These are phyloP conservation scores for Urocolius indicus DNA, from an alignment of 2,113 vertebrate species.

Conservation along the genomic window DNA sequence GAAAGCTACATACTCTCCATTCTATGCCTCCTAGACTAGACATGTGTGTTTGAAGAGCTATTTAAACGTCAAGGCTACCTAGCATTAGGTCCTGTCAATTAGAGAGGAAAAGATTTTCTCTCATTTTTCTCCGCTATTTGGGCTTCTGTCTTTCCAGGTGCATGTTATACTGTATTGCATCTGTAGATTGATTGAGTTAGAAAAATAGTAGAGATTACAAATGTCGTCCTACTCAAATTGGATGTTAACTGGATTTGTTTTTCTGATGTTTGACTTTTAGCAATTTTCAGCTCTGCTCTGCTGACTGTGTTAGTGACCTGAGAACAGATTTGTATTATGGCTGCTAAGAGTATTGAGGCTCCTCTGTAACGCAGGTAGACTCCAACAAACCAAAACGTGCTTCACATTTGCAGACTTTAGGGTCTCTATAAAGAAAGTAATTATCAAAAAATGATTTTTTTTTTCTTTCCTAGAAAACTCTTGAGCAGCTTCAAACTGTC, in stretches of 20 bases:
- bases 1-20: neutral
- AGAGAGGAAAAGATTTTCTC: neutral
- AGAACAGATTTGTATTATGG: neutral
- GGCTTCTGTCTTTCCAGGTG: neutral
- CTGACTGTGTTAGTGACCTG: neutral
- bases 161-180: neutral
- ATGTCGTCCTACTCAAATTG: neutral
- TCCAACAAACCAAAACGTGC: neutral
- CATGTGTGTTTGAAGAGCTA: neutral
- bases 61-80: neutral
- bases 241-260: neutral
- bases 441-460: neutral
- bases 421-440: neutral
- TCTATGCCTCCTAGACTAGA: neutral
- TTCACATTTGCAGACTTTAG: neutral
- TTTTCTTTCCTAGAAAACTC: neutral
- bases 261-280: slow-evolving; percentile 5
- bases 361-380: neutral
- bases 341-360: neutral
- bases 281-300: slow-evolving; percentile 1
- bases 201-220: neutral
- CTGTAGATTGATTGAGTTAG: neutral
- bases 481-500: neutral
- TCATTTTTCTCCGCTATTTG: neutral
- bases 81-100: neutral